A percentile compares a stretch with the other conserved stretches of the same genome.
phyloP scores from a whole-genome alignment of 1,140 invertebrate genomes.

The Microplitis mediator region DNA sequence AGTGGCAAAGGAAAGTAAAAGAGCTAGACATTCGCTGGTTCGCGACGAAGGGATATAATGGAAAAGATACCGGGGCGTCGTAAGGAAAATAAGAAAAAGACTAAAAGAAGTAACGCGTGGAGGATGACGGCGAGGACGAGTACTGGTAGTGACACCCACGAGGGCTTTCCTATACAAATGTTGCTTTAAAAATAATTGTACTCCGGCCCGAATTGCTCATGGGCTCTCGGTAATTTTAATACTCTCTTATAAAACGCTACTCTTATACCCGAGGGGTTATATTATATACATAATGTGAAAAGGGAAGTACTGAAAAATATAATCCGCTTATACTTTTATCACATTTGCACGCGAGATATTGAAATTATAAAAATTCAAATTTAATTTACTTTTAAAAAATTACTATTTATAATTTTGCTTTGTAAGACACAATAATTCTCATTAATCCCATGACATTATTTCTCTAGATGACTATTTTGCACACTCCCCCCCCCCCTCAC shows the following conservation, averaged over 20 bases:
- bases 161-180: slow-evolving; percentile 24
- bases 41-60: slow-evolving; percentile 28
- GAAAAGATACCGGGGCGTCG: slow-evolving; percentile 27
- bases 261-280: too few relatives aligned
- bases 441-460: too few relatives aligned
- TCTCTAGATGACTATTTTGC: too few relatives aligned
- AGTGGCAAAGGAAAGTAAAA: not conserved
- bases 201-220: slow-evolving; percentile 36
- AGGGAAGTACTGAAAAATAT: slow-evolving; percentile 3
- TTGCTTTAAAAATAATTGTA: slow-evolving; percentile 41
- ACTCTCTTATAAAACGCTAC: slow-evolving; percentile 35
- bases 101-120: too few relatives aligned
- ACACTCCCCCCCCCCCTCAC: too few relatives aligned
- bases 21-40: slow-evolving; percentile 12
- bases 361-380: not conserved
- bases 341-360: not conserved
- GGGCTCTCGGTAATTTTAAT: slow-evolving; percentile 42
- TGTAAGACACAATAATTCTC: too few relatives aligned
- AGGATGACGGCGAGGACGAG: slow-evolving; percentile 5
- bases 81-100: slow-evolving; percentile 17
- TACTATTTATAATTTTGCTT: too few relatives aligned
- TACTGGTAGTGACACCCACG: slow-evolving; percentile 5
- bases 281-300: slow-evolving; percentile 17
- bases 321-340: slow-evolving; percentile 1
- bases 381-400: not conserved